Conservation (phyloP, 2,797 vertebrate genomes). For the Tarsius wallacei region DNA sequence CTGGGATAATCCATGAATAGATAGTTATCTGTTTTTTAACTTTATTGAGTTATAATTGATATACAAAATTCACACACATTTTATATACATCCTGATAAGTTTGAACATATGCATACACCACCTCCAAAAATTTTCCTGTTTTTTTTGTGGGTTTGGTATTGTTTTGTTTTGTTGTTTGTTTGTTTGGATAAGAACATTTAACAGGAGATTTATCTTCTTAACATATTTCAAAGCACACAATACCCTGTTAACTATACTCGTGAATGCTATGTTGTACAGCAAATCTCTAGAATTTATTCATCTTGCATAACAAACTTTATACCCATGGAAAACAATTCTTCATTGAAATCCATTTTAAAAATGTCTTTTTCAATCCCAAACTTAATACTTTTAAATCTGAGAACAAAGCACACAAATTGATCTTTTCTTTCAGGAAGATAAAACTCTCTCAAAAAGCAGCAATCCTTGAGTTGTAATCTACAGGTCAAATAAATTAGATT, state of each 20-base stretch:
- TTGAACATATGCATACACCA: neutral
- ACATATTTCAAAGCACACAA: neutral
- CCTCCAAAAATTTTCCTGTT: neutral
- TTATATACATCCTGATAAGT: neutral
- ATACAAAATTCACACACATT: neutral
- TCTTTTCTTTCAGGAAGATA: constrained; percentile 36
- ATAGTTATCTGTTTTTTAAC: neutral
- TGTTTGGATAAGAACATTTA: neutral
- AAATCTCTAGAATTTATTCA: neutral
- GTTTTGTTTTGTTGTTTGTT: neutral
- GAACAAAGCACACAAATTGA: neutral
- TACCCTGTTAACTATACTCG: neutral
- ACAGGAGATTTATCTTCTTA: neutral
- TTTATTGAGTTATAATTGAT: neutral
- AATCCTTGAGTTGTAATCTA: neutral
- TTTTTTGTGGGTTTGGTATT: neutral
- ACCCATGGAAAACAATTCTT: neutral
- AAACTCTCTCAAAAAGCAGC: neutral
- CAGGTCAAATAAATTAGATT: neutral
- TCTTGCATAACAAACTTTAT: neutral
- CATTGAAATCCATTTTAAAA: constrained; percentile 22
- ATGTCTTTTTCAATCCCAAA: constrained; percentile 20
- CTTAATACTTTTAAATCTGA: constrained; percentile 49
- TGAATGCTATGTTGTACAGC: neutral
- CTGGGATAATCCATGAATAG: neutral